A percentile compares a stretch with the other conserved stretches of the same genome.
Evolutionary conservation across 2,888 invertebrate genomes (phyloP).

Genomic region (Torymus texanus): DNA sequence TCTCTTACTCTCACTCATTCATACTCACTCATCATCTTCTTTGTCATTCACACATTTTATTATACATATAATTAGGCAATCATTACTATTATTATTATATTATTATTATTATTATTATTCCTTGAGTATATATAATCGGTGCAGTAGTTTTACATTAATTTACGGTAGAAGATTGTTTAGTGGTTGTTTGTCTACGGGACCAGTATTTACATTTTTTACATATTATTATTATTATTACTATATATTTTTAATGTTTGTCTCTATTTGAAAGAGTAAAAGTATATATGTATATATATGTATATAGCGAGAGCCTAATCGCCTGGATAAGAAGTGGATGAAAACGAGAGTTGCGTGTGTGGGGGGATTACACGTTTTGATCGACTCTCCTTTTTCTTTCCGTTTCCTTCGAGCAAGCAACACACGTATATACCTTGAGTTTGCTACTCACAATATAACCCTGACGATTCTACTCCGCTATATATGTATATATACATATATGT

Average conservation of each 20-base stretch:
- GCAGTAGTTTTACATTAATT: slow-evolving; percentile 49
- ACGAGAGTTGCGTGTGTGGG: neutral
- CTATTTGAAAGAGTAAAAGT: slow-evolving; percentile 3
- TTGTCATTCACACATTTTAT: no score
- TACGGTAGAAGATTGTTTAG: slow-evolving; percentile 57
- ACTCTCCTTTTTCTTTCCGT: no score
- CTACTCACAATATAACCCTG: neutral
- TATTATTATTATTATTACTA: slow-evolving; percentile 16
- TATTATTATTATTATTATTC: slow-evolving; percentile 16
- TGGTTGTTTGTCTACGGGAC: slow-evolving; percentile 54
- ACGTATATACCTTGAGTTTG: neutral
- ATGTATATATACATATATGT: no score
- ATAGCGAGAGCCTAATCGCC: slow-evolving; percentile 13
- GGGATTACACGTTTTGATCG: no score
- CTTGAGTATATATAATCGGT: slow-evolving; percentile 44
- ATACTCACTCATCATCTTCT: neutral
- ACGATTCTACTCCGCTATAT: slow-evolving; percentile 1
- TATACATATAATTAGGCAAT: no score
- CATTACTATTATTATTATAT: neutral
- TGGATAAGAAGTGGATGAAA: slow-evolving; percentile 15
- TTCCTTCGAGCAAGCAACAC: no score
- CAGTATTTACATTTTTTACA: slow-evolving; percentile 44
- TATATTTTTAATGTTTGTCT: slow-evolving; percentile 31
- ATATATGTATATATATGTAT: slow-evolving; percentile 11
- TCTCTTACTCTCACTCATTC: neutral